Base-by-base conservation (phyloP, 1,140 invertebrate genomes). In the Anastatus disparis region DNA sequence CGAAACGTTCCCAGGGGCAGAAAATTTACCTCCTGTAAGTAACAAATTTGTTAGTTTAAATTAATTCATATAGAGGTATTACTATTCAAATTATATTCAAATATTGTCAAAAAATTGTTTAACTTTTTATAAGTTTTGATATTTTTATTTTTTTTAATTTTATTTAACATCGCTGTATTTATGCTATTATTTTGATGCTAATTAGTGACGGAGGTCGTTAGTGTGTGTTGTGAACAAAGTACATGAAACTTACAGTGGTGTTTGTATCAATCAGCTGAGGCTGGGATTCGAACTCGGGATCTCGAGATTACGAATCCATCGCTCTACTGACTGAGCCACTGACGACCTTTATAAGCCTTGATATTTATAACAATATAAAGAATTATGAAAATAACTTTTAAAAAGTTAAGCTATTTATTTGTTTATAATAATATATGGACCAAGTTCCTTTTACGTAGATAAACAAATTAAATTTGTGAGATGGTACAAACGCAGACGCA, bases 11-110 rank as follows among this genome's bases (percentile, higher is more conserved):
- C 77, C 82, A n/a, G 82, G 82, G 53, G 81, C 87, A 20, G 81
- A 81, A 70, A 65, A 76, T 38, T 71, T 89, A 61, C 87, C 87
- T 69, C 74, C 82, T 26, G 87, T 88, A 82, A 81, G 78, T 67
- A 74, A 38, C 3, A 10, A 66, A 15, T 22, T 24, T n/a, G 17
- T 20, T 27, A 26, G 12, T 9, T 46, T 53, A 22, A 10, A 9
- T 7, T 56, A 13, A 27, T 29, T 22, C 29, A 15, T 17, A 20
- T 50, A 35, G 13, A n/a, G 6, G 53, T 20, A 29, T 27, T 1
- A 55, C 24, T 52, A 9, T 53, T 40, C 50, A 64, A 31, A 48
- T 26, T 52, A 40, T n/a, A 27, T 40, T 17, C 29, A 12, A 42
- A 42, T 20, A 10, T 26, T 40, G 38, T 31, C 2, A 29, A 48